phyloP scores from a whole-genome alignment of 2,888 invertebrate species.

The Mesorhabditis spiculigera region DNA sequence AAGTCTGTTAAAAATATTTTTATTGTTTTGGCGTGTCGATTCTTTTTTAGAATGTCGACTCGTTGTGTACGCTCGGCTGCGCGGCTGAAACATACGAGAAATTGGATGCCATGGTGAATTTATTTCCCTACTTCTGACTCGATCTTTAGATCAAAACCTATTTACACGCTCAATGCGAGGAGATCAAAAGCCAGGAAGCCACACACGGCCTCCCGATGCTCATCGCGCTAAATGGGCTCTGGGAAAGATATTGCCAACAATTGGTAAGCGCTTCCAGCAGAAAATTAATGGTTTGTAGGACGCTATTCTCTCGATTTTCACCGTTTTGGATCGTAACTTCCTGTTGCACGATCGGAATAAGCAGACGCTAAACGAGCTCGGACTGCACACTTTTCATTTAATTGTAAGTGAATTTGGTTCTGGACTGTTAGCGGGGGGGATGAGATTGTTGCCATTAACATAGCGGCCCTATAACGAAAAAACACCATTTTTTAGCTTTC shows the following conservation, averaged over 20 bases:
- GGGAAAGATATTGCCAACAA: neutral
- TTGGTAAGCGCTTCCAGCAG: neutral
- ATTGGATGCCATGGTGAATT: neutral
- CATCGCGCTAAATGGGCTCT: neutral
- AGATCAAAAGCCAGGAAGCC: neutral
- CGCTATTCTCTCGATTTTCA: neutral
- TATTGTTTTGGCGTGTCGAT: neutral
- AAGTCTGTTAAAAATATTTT: neutral
- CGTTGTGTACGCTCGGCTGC: neutral
- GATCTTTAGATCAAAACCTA: neutral
- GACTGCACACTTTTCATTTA: neutral
- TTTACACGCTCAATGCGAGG: neutral
- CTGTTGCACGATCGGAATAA: neutral
- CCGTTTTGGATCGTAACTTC: neutral
- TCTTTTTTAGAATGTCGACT: neutral
- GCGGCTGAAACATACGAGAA: neutral
- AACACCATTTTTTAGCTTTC: too few relatives aligned
- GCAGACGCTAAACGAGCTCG: neutral
- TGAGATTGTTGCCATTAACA: too few relatives aligned
- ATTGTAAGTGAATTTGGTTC: neutral
- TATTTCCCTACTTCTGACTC: neutral
- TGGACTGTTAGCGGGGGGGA: too few relatives aligned
- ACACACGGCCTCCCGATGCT: neutral
- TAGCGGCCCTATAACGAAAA: too few relatives aligned
- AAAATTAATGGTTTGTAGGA: neutral